phyloP scores from a whole-genome alignment of 2,113 vertebrate genomes.

The Gnathonemus longibarbis region DNA sequence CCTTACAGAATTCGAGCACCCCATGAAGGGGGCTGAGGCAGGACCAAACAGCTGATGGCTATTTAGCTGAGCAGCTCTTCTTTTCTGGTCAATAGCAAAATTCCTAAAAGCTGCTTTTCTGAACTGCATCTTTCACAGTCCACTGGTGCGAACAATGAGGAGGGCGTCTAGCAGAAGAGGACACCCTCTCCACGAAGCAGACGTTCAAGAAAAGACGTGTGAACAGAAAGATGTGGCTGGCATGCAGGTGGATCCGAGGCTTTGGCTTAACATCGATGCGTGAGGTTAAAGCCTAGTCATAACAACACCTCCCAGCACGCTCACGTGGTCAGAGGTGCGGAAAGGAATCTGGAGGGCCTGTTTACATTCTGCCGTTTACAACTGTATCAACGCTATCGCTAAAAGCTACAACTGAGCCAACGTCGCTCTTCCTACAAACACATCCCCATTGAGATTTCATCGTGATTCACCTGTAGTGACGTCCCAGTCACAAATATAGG shows the following conservation, averaged over 20 bases:
- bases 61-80: neutral
- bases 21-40: neutral
- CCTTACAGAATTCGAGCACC: neutral
- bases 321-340: neutral
- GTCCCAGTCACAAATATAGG: constrained; percentile 31
- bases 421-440: constrained; percentile 9
- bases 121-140: constrained; percentile 42
- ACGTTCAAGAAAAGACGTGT: constrained; percentile 19
- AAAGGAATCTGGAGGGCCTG: constrained; percentile 15
- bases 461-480: constrained; percentile 26
- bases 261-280: constrained; percentile 16
- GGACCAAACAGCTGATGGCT: neutral
- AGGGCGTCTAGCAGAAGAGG: constrained; percentile 25
- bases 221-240: constrained; percentile 16
- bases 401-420: constrained; percentile 1
- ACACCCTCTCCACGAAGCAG: constrained; percentile 30
- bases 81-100: neutral
- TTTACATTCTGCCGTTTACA: constrained; percentile 30
- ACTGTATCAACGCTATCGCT: constrained; percentile 28
- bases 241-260: constrained; percentile 20
- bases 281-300: constrained; percentile 37
- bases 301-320: constrained; percentile 35
- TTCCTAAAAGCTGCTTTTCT: constrained; percentile 17
- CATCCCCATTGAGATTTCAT: constrained; percentile 32
- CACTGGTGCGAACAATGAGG: constrained; percentile 40